These are phyloP conservation scores for human (Homo sapiens) DNA, from an alignment of 2,113 vertebrate species.

Conservation along the genomic window DNA sequence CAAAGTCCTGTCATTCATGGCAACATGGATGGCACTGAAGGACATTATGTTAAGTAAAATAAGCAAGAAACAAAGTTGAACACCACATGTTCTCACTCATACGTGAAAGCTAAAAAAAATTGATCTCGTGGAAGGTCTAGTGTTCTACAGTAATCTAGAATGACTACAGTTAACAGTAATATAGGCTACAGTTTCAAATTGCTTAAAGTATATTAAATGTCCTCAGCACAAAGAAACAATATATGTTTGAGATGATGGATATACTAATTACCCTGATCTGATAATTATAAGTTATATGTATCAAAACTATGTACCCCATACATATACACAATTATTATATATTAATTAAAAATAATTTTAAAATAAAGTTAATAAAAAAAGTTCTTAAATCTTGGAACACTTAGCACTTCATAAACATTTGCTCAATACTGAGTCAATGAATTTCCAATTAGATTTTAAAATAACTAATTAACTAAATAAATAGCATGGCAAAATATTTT, in stretches of 20 bases:
- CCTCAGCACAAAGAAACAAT: neutral
- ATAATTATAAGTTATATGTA: neutral
- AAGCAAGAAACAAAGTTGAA: neutral
- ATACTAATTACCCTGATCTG: neutral
- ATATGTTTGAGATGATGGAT: neutral
- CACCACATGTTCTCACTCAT: neutral
- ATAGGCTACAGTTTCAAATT: neutral
- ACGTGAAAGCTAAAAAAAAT: neutral
- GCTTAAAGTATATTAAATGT: neutral
- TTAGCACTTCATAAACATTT: neutral
- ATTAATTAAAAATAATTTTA: neutral
- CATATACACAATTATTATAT: neutral
- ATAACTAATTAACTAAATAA: neutral
- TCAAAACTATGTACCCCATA: neutral
- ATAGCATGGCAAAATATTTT: neutral
- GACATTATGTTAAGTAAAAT: neutral
- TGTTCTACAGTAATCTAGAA: neutral
- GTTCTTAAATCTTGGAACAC: neutral
- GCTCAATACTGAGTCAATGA: neutral
- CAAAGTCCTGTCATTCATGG: neutral
- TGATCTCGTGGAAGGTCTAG: neutral
- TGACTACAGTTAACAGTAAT: neutral
- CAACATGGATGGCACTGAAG: neutral
- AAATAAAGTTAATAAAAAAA: neutral
- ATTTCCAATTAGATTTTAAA: neutral